Evolutionary conservation across 1,140 invertebrate species (phyloP).

Genomic region (Nephila pilipes): DNA sequence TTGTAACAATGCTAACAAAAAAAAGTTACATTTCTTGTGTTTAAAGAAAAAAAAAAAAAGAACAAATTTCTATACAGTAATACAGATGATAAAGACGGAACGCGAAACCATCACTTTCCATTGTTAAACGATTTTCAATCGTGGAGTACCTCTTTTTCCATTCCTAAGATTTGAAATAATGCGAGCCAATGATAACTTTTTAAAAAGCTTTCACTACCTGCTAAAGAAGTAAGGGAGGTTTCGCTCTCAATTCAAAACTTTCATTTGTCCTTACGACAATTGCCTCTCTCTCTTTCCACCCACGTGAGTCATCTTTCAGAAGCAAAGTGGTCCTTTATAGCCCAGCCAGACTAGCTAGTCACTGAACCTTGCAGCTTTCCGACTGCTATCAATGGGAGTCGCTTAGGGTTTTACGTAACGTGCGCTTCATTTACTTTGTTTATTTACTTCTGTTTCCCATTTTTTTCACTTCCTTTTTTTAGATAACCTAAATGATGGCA

Average conservation of each 20-base stretch:
- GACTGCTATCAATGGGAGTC: neutral
- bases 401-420: conserved; percentile 26
- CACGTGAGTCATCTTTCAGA: neutral
- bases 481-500: conserved; percentile 47
- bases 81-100: no score
- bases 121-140: no score
- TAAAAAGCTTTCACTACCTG: neutral
- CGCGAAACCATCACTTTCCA: no score
- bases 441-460: neutral
- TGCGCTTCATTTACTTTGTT: conserved; percentile 37
- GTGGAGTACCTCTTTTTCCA: no score
- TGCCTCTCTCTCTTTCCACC: neutral
- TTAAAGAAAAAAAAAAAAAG: no score
- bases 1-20: no score
- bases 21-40: no score
- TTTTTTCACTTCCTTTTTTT: neutral
- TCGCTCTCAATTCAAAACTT: neutral
- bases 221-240: neutral
- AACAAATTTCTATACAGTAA: no score
- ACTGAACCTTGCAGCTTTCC: conserved; percentile 29
- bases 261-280: neutral
- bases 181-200: neutral
- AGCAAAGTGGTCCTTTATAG: neutral
- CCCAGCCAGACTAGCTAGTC: conserved; percentile 35
- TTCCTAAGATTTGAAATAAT: neutral